These are phyloP conservation scores for Drosophila seguyi DNA, from an alignment of 1,140 invertebrate species.

Conservation along the genomic window DNA sequence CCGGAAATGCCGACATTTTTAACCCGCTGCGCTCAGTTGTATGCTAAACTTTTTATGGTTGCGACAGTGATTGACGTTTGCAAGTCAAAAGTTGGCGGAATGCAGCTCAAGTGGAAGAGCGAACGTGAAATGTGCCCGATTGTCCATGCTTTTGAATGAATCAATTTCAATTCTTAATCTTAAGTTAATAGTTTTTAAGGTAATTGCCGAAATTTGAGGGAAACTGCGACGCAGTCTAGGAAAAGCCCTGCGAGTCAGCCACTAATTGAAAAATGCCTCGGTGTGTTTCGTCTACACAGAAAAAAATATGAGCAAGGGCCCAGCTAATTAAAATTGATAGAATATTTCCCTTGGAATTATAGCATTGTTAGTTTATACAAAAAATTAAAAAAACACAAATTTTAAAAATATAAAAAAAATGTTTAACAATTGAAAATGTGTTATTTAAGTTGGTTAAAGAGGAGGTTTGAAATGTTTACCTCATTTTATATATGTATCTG, in stretches of 20 bases:
- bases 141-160: constrained; percentile 9
- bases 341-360: no score
- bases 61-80: constrained; percentile 42
- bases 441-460: no score
- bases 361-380: no score
- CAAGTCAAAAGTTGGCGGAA: constrained; percentile 36
- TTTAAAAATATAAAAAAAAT: no score
- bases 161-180: constrained; percentile 1
- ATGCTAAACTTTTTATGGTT: constrained; percentile 25
- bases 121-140: neutral
- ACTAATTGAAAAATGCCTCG: constrained; percentile 68
- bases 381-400: no score
- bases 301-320: neutral
- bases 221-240: constrained; percentile 21
- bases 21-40: constrained; percentile 12
- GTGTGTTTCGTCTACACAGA: neutral
- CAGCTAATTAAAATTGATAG: neutral
- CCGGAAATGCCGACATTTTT: constrained; percentile 25
- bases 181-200: neutral
- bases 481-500: no score
- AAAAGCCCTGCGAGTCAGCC: constrained; percentile 38
- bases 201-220: constrained; percentile 1
- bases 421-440: no score
- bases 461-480: no score
- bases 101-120: constrained; percentile 29